Evolutionary conservation across 2,888 invertebrate species (phyloP).

Genomic region (Stenodera caucasica): DNA sequence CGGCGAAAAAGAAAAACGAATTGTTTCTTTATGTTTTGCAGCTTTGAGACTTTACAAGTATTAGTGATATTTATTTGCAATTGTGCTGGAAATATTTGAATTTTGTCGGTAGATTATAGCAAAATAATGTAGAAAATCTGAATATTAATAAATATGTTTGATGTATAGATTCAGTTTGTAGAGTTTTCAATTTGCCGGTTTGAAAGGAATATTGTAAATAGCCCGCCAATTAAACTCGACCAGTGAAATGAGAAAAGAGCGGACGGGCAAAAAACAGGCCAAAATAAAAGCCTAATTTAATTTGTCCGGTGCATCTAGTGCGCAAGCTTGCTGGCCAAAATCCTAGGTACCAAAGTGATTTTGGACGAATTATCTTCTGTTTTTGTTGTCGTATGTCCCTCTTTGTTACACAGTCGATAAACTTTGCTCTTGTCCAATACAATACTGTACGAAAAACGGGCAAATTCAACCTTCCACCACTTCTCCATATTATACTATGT

Average conservation of each 20-base stretch:
- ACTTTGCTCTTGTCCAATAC: slow-evolving; percentile 32
- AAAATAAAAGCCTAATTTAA: slow-evolving; percentile 29
- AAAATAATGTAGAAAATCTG: too few species aligned
- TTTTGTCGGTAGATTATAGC: too few species aligned
- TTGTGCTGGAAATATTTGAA: too few species aligned
- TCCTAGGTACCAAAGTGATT: slow-evolving; percentile 25
- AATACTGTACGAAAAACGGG: slow-evolving; percentile 30
- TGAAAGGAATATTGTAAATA: slow-evolving; percentile 17
- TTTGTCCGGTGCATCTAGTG: slow-evolving; percentile 22
- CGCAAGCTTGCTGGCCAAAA: slow-evolving; percentile 21
- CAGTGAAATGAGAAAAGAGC: background rate
- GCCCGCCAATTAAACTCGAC: slow-evolving; percentile 21
- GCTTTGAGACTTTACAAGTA: background rate
- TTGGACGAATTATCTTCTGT: slow-evolving; percentile 32
- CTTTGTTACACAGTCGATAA: slow-evolving; percentile 37
- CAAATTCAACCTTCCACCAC: slow-evolving; percentile 22
- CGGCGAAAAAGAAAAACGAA: slow-evolving; percentile 18
- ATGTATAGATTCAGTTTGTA: too few species aligned
- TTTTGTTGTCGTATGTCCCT: slow-evolving; percentile 28
- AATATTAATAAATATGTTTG: too few species aligned
- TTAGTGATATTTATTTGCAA: background rate
- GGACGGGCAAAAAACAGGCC: slow-evolving; percentile 7
- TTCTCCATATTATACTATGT: background rate
- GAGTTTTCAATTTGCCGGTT: slow-evolving; percentile 12
- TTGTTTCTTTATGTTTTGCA: slow-evolving; percentile 20